Evolutionary conservation across 30 jellyfish, hydroid and myxozoan genomes (phyloP), one percentile per base, ranked within the genome.

Genomic region (Mastigias papua): DNA sequence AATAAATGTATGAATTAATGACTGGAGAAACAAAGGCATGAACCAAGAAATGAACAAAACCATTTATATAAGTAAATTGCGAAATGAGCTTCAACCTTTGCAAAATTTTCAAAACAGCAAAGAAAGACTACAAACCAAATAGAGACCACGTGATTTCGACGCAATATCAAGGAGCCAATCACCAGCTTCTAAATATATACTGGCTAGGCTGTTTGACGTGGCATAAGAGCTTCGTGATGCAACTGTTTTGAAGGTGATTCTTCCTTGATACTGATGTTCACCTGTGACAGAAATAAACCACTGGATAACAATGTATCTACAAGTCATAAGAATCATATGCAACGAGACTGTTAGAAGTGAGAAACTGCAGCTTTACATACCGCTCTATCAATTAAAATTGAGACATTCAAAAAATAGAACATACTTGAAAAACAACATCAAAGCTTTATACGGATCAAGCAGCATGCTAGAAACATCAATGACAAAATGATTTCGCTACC

Each of bases 121-220:
- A 17, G 23, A 51, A 10, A 51, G 23, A 51, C 54, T 51, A 58
- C 97, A 29, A 34, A 92, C 98, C 93, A 92, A 33, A 13, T 76
- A 69, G 0, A 92, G 73, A 58, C 83, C 84, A n/a, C 84, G 8
- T 13, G 96, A 71, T 16, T 28, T 68, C 23, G 97, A 73, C 1
- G 98, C 66, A 42, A 92, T 31, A n/a, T 42, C 77, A 13, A 87
- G 23, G 19, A 70, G 48, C 98, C 98, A 92, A 54, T 63, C 71
- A 15, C 95, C 98, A 68, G 80, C 80, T 51, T 79, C 42, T 37
- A 91, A 65, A 58, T 51, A 66, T 51, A 81, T 30, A 37, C 66
- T 77, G 20, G 37, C 64, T 21, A 48, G 68, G 25, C 72, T 87
- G 73, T 65, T 70, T 23, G 90, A 69, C 1, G 61, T 26, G 22